Base-by-base conservation (phyloP, 2,888 invertebrate species). In the Tribolium freemani region DNA sequence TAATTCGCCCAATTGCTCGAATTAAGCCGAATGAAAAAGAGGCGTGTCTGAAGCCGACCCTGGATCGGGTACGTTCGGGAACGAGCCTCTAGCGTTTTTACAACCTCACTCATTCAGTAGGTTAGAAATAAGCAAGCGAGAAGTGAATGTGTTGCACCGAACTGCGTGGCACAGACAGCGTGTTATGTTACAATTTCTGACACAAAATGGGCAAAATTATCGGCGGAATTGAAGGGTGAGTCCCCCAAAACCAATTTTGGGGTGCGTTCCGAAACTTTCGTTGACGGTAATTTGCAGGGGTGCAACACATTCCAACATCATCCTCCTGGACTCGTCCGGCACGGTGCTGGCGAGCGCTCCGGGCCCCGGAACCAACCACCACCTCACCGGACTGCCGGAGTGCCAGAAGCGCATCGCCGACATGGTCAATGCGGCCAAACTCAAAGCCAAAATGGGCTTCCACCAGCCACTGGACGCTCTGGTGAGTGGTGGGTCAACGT, bases 341-440 rank as follows among this genome's bases (percentile, higher is more conserved):
- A 87, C 90, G 54, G 90, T 92, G 57, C 83, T 96, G 45, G 90
- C 92, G 1, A 89, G 88, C 77, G 89, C 90, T 71, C 72, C 75
- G 50, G 95, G 95, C 0, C 91, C 91, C 3, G 91, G 93, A 38
- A 95, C 95, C 51, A 96, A 96, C 87, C 94, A 94, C 83, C 94
- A 94, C 92, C 91, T 92, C 78, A 86, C 94, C n/a, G 96, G 96
- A 1, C 92, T 95, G 83, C 91, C 92, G 0, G 94, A 94, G 85
- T 94, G 94, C 77, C 90, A 92, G 5, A 89, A 89, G 60, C 90
- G 95, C 69, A 91, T 97, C 64, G 90, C 92, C 30, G 89, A 89
- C 3, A 93, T 97, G 92, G 89, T 96, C 3, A 88, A 89, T 38
- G 86, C 87, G 31, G 93, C 91, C 0, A 94, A 94, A 81, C 82